Evolutionary conservation across 2,888 invertebrate genomes (phyloP).

Genomic region (Cryptophagus acutangulus): DNA sequence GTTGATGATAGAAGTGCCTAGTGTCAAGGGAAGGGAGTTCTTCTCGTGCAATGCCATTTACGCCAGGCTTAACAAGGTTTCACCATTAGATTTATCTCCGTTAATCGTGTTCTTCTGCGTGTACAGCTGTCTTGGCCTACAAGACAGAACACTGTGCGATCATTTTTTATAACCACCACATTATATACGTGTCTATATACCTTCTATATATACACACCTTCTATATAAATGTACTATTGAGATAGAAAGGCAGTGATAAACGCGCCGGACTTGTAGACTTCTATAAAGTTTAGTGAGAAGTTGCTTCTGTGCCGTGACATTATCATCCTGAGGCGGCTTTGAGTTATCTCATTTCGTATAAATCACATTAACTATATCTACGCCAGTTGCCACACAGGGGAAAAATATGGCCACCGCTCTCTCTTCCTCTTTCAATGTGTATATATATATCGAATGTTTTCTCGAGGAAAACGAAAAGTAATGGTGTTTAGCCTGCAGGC

Average conservation of each 20-base stretch:
- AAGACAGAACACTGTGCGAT: slow-evolving; percentile 36
- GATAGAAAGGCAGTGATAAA: slow-evolving; percentile 38
- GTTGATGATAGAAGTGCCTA: too few relatives aligned
- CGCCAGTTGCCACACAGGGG: slow-evolving; percentile 36
- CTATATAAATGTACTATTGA: slow-evolving; percentile 35
- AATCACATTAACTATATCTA: slow-evolving; percentile 46
- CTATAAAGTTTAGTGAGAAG: slow-evolving; percentile 41
- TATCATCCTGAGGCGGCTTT: slow-evolving; percentile 40
- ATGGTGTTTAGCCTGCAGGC: slow-evolving; percentile 37
- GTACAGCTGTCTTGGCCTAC: slow-evolving; percentile 45
- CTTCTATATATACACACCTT: slow-evolving; percentile 39
- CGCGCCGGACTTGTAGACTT: slow-evolving; percentile 34
- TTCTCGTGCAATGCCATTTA: too few relatives aligned
- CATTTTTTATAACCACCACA: too few relatives aligned
- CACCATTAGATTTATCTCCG: slow-evolving; percentile 50
- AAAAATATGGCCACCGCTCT: slow-evolving; percentile 42
- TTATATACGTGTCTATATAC: too few relatives aligned
- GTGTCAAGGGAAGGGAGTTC: too few relatives aligned
- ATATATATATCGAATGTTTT: too few relatives aligned
- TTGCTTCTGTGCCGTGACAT: slow-evolving; percentile 41
- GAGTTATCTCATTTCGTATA: slow-evolving; percentile 41
- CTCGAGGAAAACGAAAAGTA: slow-evolving; percentile 43
- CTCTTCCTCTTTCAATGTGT: slow-evolving; percentile 40
- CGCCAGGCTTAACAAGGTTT: slow-evolving; percentile 47
- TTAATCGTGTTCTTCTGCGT: slow-evolving; percentile 47